Base-by-base conservation (phyloP, 2,797 vertebrate species). In the Gobionotothen gibberifrons region DNA sequence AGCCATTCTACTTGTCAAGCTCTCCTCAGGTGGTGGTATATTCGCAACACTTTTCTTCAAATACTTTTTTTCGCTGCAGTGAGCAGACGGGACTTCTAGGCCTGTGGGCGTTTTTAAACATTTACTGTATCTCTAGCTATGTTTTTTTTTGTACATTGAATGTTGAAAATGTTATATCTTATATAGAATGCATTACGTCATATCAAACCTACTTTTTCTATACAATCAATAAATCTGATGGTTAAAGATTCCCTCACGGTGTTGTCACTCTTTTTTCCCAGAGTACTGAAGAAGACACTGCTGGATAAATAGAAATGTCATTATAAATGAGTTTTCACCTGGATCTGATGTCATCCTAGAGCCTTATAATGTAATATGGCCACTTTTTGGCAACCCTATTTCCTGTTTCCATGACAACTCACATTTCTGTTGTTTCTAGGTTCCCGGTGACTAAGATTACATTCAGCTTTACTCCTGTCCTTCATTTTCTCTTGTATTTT, bases 151-250 rank as follows among this genome's bases (percentile, higher is more conserved):
- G 93, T 95, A 96, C 93, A 94, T 94, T 95, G 94, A 96, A 96
- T 96, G 95, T 95, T 93, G 83, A 93, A 94, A 94, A 94, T 94
- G 91, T 93, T 95, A 94, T 93, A 94, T 95, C 94, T 95, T 95
- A 94, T 95, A 95, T 95, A 95, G 94, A 95, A 96, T 95, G 95
- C 95, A 94, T 95, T 93, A 94, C 92, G 89, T 95, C 94, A 95
- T 96, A 96, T 95, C 93, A 90, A 93, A 93, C 93, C 93, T 94
- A 95, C 93, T 93, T 95, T 95, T 96, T 96, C 93, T 95, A 95
- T 94, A 94, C 93, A 95, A 94, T 91, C 92, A 96, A 95, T 95
- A 95, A 95, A 95, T 93, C 89, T 86, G 87, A 93, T 90, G 93
- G 85, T 90, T 87, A 83, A 91, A 92, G 74, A 89, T 84, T 61